Percentiles rank a stretch among this genome's conserved stretches.
These are phyloP conservation scores for Chelonus formosanus DNA, from an alignment of 2,888 invertebrate species.

Conservation along the genomic window DNA sequence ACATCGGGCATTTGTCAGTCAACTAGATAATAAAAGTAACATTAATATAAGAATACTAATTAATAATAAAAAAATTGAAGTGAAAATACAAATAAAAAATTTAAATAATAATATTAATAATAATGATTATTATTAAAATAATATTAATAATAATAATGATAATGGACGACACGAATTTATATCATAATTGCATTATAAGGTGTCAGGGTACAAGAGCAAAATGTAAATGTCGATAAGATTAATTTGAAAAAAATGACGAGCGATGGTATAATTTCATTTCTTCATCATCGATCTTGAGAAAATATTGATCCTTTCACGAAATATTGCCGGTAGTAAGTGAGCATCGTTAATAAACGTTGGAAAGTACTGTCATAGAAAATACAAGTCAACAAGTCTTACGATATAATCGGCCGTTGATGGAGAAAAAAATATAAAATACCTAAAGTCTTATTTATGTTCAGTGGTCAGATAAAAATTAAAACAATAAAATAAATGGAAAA, in stretches of 20 bases:
- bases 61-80: slow-evolving; percentile 1
- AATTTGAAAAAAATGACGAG: slow-evolving; percentile 23
- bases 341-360: slow-evolving; percentile 25
- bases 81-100: slow-evolving; percentile 4
- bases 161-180: slow-evolving; percentile 27
- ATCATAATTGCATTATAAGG: slow-evolving; percentile 23
- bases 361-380: slow-evolving; percentile 30
- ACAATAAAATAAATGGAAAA: slow-evolving; percentile 17
- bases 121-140: too few relatives aligned
- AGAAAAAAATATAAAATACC: too few relatives aligned
- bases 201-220: slow-evolving; percentile 19
- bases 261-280: slow-evolving; percentile 14
- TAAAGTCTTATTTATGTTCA: too few relatives aligned
- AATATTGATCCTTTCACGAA: slow-evolving; percentile 37
- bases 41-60: slow-evolving; percentile 1
- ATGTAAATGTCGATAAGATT: slow-evolving; percentile 16
- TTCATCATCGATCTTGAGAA: slow-evolving; percentile 20
- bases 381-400: neutral
- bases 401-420: too few relatives aligned
- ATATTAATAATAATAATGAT: too few relatives aligned
- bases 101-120: slow-evolving; percentile 6
- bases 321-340: slow-evolving; percentile 1
- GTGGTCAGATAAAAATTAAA: neutral
- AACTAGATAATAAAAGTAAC: too few relatives aligned
- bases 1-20: slow-evolving; percentile 17